Percentiles rank a stretch among this genome's conserved stretches.
Evolutionary conservation across 2,888 invertebrate genomes (phyloP).

Genomic region (Gibbula magus): DNA sequence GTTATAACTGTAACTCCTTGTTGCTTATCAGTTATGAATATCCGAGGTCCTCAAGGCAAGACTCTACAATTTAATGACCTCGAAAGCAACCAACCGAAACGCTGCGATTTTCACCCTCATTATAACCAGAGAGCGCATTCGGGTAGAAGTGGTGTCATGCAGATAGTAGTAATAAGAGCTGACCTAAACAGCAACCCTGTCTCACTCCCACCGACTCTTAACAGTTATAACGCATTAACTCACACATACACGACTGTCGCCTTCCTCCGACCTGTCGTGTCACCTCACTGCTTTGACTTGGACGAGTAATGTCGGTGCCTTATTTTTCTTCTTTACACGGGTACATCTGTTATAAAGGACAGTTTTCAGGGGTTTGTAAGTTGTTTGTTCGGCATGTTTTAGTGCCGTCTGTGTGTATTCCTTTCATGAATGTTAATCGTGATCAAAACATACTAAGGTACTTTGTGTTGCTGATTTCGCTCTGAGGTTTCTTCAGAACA

Average conservation of each 20-base stretch:
- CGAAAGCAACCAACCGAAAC: neutral
- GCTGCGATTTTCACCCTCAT: conserved; percentile 5
- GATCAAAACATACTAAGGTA: neutral
- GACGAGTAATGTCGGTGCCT: too few relatives aligned
- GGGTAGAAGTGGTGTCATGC: neutral
- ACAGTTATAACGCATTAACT: too few relatives aligned
- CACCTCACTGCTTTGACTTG: too few relatives aligned
- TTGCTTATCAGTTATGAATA: neutral
- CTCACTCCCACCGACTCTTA: neutral
- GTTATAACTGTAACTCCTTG: neutral
- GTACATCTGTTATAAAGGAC: too few relatives aligned
- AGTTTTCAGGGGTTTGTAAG: too few relatives aligned
- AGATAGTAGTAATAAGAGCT: neutral
- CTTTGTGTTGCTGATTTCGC: neutral
- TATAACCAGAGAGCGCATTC: neutral
- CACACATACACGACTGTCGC: too few relatives aligned
- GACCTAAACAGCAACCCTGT: neutral
- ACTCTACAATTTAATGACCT: neutral
- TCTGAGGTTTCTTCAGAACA: neutral
- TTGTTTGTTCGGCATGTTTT: too few relatives aligned
- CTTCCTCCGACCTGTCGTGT: too few relatives aligned
- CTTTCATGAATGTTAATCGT: neutral
- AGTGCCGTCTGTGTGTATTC: neutral
- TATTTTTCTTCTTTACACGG: too few relatives aligned
- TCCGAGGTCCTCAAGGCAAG: neutral